Evolutionary conservation across 2,888 invertebrate species (phyloP).

Genomic region (Dasypogon diadema): DNA sequence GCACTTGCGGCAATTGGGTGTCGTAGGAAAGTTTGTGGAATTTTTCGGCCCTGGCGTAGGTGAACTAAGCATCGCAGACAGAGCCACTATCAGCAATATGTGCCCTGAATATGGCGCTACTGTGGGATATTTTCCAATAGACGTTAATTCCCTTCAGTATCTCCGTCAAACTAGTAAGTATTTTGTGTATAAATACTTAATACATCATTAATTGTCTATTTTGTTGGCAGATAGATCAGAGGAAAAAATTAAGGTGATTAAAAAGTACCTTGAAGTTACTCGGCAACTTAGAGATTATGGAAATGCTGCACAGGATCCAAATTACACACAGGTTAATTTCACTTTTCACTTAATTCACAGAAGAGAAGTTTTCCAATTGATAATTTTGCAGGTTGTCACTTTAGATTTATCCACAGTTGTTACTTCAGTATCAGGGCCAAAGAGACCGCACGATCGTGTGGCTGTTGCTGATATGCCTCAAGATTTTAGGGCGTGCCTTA

Average conservation of each 20-base stretch:
- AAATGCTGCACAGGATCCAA: constrained; percentile 81
- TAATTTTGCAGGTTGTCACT: constrained; percentile 75
- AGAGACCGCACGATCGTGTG: constrained; percentile 96
- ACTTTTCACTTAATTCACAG: background rate
- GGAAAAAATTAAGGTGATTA: constrained; percentile 81
- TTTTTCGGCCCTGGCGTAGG: constrained; percentile 96
- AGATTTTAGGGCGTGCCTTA: constrained; percentile 88
- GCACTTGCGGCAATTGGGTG: constrained; percentile 92
- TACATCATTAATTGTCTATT: background rate
- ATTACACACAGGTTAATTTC: constrained; percentile 74
- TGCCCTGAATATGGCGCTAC: constrained; percentile 99
- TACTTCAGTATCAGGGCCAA: constrained; percentile 96
- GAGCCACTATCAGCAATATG: constrained; percentile 99
- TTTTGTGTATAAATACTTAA: background rate
- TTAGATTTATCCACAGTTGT: constrained; percentile 90
- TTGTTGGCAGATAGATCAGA: constrained; percentile 78
- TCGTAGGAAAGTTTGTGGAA: constrained; percentile 98
- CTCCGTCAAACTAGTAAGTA: constrained; percentile 83
- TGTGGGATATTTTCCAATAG: constrained; percentile 94
- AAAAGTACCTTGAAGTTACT: constrained; percentile 84
- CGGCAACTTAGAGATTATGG: constrained; percentile 87
- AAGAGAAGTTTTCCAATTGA: constrained; percentile 36
- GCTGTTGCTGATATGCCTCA: constrained; percentile 89
- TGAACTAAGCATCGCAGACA: constrained; percentile 92
- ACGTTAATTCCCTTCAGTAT: constrained; percentile 83